These are phyloP conservation scores for Mamestra brassicae DNA, from an alignment of 2,888 invertebrate genomes.

Conservation along the genomic window DNA sequence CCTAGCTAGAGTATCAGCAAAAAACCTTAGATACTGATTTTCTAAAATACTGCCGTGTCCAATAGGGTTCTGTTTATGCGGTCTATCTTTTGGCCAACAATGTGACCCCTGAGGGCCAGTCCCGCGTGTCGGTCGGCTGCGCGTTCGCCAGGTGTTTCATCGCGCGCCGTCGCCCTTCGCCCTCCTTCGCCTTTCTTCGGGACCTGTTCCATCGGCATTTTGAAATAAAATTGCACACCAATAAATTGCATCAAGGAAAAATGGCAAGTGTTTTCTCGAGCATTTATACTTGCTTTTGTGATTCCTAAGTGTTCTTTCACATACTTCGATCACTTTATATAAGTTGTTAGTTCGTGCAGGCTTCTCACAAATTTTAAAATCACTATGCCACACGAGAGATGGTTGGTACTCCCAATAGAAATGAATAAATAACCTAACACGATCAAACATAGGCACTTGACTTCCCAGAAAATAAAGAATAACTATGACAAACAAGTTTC, in stretches of 20 bases:
- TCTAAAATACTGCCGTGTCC: not conserved
- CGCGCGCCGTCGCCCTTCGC: conserved; percentile 35
- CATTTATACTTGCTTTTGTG: not conserved
- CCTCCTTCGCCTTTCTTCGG: conserved; percentile 8
- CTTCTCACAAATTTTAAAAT: no score
- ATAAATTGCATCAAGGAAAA: conserved; percentile 28
- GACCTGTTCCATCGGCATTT: conserved; percentile 25
- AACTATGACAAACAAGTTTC: conserved; percentile 21
- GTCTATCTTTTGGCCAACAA: conserved; percentile 20
- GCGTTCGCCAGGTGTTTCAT: conserved; percentile 35
- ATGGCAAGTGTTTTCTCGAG: not conserved
- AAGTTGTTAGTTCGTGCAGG: no score
- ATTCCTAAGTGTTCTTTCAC: no score
- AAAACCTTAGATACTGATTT: not conserved
- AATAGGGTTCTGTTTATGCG: not conserved
- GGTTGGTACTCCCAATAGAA: not conserved
- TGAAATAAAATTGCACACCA: conserved; percentile 24
- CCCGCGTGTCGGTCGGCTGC: conserved; percentile 44
- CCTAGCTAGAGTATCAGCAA: not conserved
- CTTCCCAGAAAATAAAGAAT: not conserved
- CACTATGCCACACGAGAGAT: not conserved
- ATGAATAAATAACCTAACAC: not conserved
- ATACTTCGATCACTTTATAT: no score
- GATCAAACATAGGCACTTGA: not conserved
- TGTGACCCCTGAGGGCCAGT: conserved; percentile 48